Evolutionary conservation across 2,113 vertebrate species (phyloP).

Genomic region (Campylomormyrus tamandua): DNA sequence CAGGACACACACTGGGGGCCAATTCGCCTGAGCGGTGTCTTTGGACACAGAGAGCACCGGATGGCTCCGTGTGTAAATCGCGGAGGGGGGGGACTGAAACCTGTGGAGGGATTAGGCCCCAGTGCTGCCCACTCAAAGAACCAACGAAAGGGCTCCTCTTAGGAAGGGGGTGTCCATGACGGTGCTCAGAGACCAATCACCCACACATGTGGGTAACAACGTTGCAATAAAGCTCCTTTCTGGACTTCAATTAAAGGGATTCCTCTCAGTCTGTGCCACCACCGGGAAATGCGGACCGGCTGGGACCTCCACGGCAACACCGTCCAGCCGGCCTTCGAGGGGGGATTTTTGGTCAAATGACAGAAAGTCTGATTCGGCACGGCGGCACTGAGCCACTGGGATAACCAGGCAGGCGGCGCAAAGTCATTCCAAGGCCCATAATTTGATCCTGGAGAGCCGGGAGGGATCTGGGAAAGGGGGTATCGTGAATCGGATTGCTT

Average conservation of each 20-base stretch:
- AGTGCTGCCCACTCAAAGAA: neutral
- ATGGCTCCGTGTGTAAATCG: neutral
- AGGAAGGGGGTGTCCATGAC: neutral
- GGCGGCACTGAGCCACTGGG: conserved; percentile 69
- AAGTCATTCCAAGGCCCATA: conserved; percentile 70
- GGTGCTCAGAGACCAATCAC: neutral
- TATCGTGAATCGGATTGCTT: conserved; percentile 56
- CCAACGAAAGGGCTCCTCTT: neutral
- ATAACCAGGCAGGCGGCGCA: conserved; percentile 61
- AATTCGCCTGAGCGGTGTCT: neutral
- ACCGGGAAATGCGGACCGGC: conserved; percentile 26
- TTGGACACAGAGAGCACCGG: neutral
- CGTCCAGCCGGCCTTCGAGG: conserved; percentile 25
- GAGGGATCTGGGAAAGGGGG: conserved; percentile 49
- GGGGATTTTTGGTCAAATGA: conserved; percentile 60
- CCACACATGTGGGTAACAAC: too few species aligned
- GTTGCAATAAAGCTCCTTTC: neutral
- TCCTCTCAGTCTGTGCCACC: conserved; percentile 34
- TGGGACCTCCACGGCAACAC: neutral
- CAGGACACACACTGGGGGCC: neutral
- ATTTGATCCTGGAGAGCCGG: conserved; percentile 57
- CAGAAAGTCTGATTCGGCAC: conserved; percentile 54
- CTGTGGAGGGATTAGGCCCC: neutral
- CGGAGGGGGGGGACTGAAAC: neutral
- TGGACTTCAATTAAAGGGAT: neutral